Base-by-base conservation (phyloP, 2,888 invertebrate genomes). In the Junonia oenone region DNA sequence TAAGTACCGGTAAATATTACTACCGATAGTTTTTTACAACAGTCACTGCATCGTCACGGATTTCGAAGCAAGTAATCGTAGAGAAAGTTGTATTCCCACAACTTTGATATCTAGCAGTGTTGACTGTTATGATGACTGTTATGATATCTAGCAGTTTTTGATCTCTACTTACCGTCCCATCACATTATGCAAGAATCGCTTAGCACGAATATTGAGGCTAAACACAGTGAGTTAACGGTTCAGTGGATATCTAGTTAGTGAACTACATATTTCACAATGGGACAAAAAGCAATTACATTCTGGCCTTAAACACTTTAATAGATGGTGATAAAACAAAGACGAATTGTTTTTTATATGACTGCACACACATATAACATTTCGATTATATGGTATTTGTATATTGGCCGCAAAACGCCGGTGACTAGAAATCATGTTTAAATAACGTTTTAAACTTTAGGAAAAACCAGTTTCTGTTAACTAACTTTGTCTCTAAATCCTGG, bases 401-500 rank as follows among this genome's bases (percentile, higher is more conserved):
- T 31, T 9, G 31, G 9, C 2, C 9, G n/a, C n/a, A n/a, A n/a
- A 2, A 9, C 4, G 31, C 9, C 4, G n/a, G 11, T 31, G n/a
- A 31, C 11, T 31, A 3, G 11, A n/a, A 3, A 9, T 1, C 11
- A 31, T 31, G 11, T 4, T n/a, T n/a, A 31, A 31, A n/a, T 9
- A n/a, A 31, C 11, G 11, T 11, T 11, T 31, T 2, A 11, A 31
- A 3, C 2, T 22, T 31, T 31, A 26, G 29, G 14, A 26, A 14
- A 22, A 51, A 26, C 13, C 4, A 26, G 17, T 26, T 13, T 6
- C n/a, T 14, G 26, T 27, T 29, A 8, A 9, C 37, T 45, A 47
- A 95, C 95, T 92, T 94, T 93, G 64, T 95, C 93, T 58, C 91
- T 90, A 73, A 95, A 94, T 11, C 95, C 96, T 33, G 93, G 83